Percentiles rank a stretch among this genome's conserved stretches.
These are phyloP conservation scores for Microchirus variegatus DNA, from an alignment of 2,797 vertebrate species.

Conservation along the genomic window DNA sequence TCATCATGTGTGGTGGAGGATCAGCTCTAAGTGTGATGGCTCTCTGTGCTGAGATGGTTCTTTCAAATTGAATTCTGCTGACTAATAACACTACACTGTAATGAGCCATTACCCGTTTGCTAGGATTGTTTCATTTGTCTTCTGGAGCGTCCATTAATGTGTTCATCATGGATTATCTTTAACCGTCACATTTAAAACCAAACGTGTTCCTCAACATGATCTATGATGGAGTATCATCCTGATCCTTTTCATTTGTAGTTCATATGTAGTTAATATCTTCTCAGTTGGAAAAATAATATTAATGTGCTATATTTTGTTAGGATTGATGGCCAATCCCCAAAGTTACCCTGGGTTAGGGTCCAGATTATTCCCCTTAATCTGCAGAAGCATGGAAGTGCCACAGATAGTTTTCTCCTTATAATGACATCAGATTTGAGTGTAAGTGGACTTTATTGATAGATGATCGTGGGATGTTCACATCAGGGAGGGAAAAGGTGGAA, in stretches of 20 bases:
- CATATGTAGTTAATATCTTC: no score
- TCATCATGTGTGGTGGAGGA: slow-evolving; percentile 52
- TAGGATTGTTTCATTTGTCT: slow-evolving; percentile 53
- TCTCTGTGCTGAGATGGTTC: slow-evolving; percentile 50
- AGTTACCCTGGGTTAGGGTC: no score
- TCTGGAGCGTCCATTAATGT: slow-evolving; percentile 58
- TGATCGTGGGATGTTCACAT: no score
- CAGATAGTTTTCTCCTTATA: no score
- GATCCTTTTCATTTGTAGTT: no score
- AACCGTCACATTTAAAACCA: slow-evolving; percentile 39
- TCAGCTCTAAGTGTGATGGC: slow-evolving; percentile 53
- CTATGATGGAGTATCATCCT: not conserved
- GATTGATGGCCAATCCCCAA: not conserved
- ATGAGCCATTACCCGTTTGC: slow-evolving; percentile 63
- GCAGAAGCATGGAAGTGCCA: no score
- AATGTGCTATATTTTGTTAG: not conserved
- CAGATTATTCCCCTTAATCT: no score
- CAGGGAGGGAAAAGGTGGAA: no score
- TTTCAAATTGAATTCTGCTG: slow-evolving; percentile 59
- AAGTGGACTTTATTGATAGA: no score
- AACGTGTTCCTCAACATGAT: slow-evolving; percentile 8
- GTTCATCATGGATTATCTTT: slow-evolving; percentile 41
- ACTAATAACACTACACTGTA: slow-evolving; percentile 64
- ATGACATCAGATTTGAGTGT: no score
- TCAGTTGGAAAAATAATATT: not conserved